These are phyloP conservation scores for Cynopterus brachyotis DNA, from an alignment of 2,113 vertebrate genomes.

Conservation along the genomic window DNA sequence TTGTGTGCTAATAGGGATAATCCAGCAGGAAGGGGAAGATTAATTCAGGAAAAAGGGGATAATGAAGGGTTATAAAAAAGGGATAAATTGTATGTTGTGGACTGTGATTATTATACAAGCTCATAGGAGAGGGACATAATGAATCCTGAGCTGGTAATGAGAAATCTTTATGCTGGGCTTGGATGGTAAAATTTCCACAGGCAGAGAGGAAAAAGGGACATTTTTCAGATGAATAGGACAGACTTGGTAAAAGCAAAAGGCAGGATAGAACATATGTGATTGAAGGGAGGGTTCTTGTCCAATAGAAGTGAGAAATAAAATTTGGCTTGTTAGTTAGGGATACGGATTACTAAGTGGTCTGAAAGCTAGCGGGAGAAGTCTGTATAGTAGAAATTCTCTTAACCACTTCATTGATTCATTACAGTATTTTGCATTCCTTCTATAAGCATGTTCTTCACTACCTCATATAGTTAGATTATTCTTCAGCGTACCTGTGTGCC, in stretches of 20 bases:
- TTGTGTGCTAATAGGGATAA: conserved; percentile 40
- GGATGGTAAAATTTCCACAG: background rate
- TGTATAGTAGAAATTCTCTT: background rate
- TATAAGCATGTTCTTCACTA: background rate
- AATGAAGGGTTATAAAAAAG: conserved; percentile 10
- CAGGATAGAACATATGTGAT: background rate
- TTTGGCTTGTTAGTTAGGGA: background rate
- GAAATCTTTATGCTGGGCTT: background rate
- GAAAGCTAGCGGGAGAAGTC: background rate
- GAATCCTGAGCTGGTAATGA: background rate
- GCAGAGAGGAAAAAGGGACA: background rate
- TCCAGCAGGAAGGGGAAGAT: conserved; percentile 25
- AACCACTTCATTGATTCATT: background rate
- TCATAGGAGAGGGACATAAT: background rate
- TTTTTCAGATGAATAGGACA: background rate
- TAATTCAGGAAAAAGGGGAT: conserved; percentile 6
- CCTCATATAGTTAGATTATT: fast-evolving
- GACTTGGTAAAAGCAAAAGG: background rate
- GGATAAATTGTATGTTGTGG: background rate
- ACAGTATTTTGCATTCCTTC: background rate
- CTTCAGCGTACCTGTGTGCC: background rate
- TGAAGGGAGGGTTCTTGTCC: background rate
- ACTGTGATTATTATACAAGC: background rate
- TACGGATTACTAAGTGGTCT: background rate
- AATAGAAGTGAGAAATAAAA: background rate